phyloP scores from a whole-genome alignment of 2,113 vertebrate species.

The Patagioenas fasciata region DNA sequence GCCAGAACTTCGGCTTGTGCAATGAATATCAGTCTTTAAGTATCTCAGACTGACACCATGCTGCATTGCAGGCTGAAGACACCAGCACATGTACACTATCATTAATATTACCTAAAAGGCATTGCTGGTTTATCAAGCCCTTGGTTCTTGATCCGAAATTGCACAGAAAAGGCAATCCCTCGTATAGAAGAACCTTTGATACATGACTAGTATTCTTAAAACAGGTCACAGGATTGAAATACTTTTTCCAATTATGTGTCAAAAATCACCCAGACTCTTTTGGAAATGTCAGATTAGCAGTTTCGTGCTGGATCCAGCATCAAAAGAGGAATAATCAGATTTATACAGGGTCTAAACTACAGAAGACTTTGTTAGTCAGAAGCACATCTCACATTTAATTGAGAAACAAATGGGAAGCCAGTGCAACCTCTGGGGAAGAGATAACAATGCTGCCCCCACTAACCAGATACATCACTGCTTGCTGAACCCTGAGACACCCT shows the following conservation, averaged over 20 bases:
- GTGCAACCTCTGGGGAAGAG: background rate
- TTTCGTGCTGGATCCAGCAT: background rate
- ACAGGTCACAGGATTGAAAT: background rate
- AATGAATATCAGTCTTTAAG: background rate
- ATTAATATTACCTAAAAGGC: background rate
- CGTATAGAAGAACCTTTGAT: background rate
- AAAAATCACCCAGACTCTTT: background rate
- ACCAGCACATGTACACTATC: accelerated
- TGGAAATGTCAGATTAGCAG: background rate
- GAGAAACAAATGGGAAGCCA: background rate
- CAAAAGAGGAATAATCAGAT: background rate
- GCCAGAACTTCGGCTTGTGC: background rate
- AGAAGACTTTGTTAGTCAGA: background rate
- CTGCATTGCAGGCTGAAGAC: background rate
- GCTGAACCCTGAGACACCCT: background rate
- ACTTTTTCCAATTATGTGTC: background rate
- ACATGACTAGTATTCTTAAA: background rate
- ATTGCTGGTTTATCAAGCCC: background rate
- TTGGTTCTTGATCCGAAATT: background rate
- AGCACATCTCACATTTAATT: background rate
- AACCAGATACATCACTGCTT: background rate
- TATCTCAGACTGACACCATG: background rate
- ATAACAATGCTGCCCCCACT: background rate
- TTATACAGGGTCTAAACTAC: background rate
- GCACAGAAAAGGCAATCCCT: background rate